Percentiles rank a stretch among this genome's conserved stretches.
Evolutionary conservation across 1,140 invertebrate genomes (phyloP).

Genomic region (Formica exsecta): DNA sequence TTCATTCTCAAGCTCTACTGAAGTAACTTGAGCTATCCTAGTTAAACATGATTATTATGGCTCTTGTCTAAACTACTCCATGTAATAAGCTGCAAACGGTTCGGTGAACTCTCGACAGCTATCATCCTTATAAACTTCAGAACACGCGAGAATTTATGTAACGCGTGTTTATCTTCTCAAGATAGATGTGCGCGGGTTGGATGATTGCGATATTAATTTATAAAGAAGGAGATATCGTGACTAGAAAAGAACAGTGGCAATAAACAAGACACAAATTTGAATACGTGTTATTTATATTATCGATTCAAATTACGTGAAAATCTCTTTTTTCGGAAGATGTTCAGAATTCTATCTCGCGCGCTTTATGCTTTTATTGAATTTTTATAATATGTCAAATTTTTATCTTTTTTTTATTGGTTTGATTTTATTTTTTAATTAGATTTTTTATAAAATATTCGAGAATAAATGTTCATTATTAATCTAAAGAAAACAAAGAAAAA

Average conservation of each 20-base stretch:
- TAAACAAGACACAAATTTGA: not conserved
- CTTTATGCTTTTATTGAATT: not conserved
- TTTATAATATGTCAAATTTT: not conserved
- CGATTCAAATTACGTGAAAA: not conserved
- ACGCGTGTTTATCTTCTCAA: slow-evolving; percentile 31
- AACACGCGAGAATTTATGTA: slow-evolving; percentile 49
- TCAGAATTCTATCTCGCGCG: not conserved
- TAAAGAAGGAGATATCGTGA: not conserved
- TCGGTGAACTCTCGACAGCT: slow-evolving; percentile 33
- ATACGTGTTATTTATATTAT: not conserved
- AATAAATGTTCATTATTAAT: no score
- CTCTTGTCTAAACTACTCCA: slow-evolving; percentile 24
- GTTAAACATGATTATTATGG: slow-evolving; percentile 46
- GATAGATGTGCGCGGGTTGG: slow-evolving; percentile 3
- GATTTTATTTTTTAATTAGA: not conserved
- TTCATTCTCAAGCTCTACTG: slow-evolving; percentile 20
- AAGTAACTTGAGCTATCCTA: slow-evolving; percentile 36
- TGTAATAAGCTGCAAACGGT: slow-evolving; percentile 50
- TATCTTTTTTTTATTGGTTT: not conserved
- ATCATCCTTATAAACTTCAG: slow-evolving; percentile 41
- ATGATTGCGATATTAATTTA: slow-evolving; percentile 47
- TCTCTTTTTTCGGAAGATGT: not conserved
- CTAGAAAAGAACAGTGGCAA: not conserved
- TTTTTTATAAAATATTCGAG: no score
- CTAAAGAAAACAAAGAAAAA: no score